A percentile compares a stretch with the other conserved stretches of the same genome.
phyloP scores from a whole-genome alignment of 2,113 vertebrate species.

The Gobius niger region DNA sequence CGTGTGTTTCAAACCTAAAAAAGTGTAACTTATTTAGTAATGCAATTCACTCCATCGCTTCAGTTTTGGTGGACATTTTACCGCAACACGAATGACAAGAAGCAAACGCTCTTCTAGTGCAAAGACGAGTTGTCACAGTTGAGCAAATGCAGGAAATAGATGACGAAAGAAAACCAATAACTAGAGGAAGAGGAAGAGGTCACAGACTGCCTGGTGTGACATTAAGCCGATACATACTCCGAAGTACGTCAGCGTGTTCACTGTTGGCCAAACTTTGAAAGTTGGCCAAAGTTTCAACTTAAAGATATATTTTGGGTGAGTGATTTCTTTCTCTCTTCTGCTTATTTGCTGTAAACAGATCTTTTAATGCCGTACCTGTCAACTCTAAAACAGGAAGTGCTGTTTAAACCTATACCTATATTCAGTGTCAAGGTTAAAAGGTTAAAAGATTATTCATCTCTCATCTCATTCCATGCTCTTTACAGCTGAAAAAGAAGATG shows the following conservation, averaged over 20 bases:
- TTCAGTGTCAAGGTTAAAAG: not conserved
- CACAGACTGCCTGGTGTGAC: constrained; percentile 20
- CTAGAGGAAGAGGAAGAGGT: constrained; percentile 64
- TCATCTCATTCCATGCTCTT: not conserved
- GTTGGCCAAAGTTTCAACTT: not conserved
- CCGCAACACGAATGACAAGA: constrained; percentile 26
- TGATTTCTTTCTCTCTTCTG: not conserved
- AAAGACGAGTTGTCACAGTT: constrained; percentile 44
- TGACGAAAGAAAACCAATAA: constrained; percentile 40
- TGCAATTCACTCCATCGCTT: not conserved
- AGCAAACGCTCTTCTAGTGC: constrained; percentile 32
- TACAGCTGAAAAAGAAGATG: constrained; percentile 54
- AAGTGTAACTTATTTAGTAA: not conserved
- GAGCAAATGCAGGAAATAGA: constrained; percentile 69
- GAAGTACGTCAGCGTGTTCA: constrained; percentile 17
- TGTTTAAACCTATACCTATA: not conserved
- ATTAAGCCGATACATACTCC: constrained; percentile 37
- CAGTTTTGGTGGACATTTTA: not conserved
- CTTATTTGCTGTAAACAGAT: not conserved
- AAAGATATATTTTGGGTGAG: constrained; percentile 17
- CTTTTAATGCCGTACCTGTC: not conserved
- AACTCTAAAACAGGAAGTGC: not conserved
- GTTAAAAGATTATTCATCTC: not conserved
- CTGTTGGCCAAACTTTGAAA: not conserved
- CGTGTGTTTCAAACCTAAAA: too few relatives aligned